phyloP scores from a whole-genome alignment of 2,113 vertebrate genomes.

The Strix uralensis region DNA sequence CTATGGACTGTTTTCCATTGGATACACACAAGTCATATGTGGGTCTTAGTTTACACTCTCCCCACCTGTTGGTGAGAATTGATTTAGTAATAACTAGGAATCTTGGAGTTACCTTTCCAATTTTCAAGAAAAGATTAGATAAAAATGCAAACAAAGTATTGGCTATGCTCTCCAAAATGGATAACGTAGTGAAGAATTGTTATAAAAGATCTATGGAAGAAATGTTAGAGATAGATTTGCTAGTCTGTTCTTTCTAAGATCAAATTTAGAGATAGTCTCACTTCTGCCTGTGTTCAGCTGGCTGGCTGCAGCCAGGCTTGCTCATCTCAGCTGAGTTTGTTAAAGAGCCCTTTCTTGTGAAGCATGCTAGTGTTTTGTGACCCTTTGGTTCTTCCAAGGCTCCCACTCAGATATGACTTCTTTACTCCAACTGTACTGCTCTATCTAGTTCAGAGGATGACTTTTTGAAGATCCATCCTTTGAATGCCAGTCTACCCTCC shows the following conservation, averaged over 20 bases:
- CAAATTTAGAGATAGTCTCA: neutral
- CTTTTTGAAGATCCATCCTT: neutral
- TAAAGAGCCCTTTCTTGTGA: neutral
- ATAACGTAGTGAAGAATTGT: neutral
- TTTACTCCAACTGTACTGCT: neutral
- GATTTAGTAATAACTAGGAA: neutral
- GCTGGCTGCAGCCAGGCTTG: neutral
- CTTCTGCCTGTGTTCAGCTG: neutral
- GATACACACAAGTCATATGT: neutral
- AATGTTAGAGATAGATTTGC: neutral
- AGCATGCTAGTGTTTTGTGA: neutral
- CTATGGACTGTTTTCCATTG: neutral
- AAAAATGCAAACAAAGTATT: neutral
- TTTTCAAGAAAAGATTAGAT: neutral
- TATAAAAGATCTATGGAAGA: neutral
- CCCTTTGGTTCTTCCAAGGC: neutral
- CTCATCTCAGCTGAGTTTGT: neutral
- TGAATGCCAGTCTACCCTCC: neutral
- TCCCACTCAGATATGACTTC: neutral
- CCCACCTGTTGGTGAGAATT: neutral
- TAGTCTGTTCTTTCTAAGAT: neutral
- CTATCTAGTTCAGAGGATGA: neutral
- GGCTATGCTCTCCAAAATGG: neutral
- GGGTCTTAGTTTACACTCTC: neutral
- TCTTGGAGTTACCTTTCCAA: neutral